A percentile compares a stretch with the other conserved stretches of the same genome.
phyloP scores from a whole-genome alignment of 2,113 vertebrate genomes.

The Myotis lucifugus region DNA sequence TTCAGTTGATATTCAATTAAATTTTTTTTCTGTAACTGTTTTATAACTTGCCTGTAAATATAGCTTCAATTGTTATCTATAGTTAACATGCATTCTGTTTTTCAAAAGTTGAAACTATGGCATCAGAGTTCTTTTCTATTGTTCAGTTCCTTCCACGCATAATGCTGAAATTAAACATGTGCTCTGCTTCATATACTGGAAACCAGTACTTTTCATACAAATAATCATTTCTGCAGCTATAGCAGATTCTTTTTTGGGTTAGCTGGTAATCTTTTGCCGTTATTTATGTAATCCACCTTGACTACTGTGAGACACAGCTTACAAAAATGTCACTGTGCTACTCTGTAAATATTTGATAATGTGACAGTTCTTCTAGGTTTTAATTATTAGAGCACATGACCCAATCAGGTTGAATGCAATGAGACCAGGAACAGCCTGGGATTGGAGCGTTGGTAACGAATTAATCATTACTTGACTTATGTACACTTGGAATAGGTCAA shows the following conservation, averaged over 20 bases:
- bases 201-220: background rate
- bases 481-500: background rate
- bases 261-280: background rate
- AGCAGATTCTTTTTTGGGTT: background rate
- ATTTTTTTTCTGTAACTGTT: background rate
- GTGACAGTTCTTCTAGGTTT: background rate
- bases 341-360: slow-evolving; percentile 25
- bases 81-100: background rate
- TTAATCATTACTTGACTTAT: background rate
- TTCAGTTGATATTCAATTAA: background rate
- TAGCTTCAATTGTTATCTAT: background rate
- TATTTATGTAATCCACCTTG: background rate
- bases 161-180: background rate
- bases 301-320: background rate
- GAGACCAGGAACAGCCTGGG: background rate
- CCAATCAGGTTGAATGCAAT: background rate
- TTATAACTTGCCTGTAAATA: slow-evolving; percentile 3
- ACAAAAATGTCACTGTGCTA: background rate
- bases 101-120: background rate
- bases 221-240: background rate
- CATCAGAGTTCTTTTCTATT: background rate
- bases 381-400: background rate
- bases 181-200: background rate
- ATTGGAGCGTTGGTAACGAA: background rate
- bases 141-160: background rate